Base-by-base conservation (phyloP, 2,113 vertebrate species). In the Anguilla rostrata region DNA sequence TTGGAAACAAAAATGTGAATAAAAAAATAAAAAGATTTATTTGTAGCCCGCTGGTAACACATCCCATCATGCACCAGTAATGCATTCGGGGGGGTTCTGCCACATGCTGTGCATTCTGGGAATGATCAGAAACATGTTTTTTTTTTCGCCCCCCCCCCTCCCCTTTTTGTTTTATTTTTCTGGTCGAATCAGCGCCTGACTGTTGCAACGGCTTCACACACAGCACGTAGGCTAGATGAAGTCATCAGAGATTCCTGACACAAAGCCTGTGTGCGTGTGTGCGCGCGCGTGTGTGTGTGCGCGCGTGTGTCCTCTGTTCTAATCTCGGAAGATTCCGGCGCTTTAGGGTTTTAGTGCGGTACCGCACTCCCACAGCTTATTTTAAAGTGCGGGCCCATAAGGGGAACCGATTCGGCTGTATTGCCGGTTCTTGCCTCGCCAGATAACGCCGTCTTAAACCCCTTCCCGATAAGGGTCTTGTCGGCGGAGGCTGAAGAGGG, bases 1-100 rank as follows among this genome's bases (percentile, higher is more conserved):
- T 5, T 83, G 83, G 92, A 93, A 95, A 92, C 39, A 92, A 84
- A 94, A 93, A 92, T 29, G 9, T 66, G 60, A 66, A 7, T 34
- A 95, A 91, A 43, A 34, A 81, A 92, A 43, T n/a, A 81, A 92
- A 91, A 90, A 11, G 78, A 3, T 84, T n/a, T n/a, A 26, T 9
- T 78, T 11, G 14, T 53, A 12, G 9, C 43, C 39, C n/a, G 11
- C 26, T 26, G 43, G 1, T 71, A 71, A 26, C 71, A 75, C n/a
- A 3, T 22, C 34, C n/a, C 16, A 14, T 75, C 66, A 75, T 2
- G 9, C 66, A 75, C 66, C 22, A 75, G n/a, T 9, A 75, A 29
- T 34, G 71, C 71, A 75, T 29, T 29, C 71, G 11, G 71, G 71
- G 71, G 3, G 9, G 34, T 34, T 34, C 11, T 7, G 11, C 5